Conservation (phyloP, 2,797 vertebrate species). For the Steatocranus sp. region DNA sequence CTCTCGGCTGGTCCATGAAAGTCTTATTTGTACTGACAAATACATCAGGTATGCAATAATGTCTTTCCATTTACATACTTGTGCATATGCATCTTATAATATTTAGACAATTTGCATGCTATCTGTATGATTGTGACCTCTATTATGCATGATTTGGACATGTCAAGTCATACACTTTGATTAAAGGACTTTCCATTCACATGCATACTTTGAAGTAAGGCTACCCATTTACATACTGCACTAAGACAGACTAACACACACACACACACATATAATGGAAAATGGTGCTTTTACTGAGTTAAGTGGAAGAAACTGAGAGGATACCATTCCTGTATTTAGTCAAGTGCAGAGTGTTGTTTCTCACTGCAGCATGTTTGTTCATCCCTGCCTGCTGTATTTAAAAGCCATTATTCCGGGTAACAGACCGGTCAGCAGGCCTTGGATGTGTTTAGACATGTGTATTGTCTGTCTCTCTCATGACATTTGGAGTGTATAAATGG, state of each 20-base stretch:
- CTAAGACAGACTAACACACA: not conserved
- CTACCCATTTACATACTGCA: not conserved
- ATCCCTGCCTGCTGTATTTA: slow-evolving; percentile 62
- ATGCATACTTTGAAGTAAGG: not conserved
- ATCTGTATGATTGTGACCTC: not conserved
- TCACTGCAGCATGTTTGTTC: slow-evolving; percentile 52
- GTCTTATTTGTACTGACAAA: not conserved
- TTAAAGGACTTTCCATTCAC: not conserved
- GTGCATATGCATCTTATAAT: not conserved
- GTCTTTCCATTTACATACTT: not conserved
- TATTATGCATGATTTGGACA: not conserved
- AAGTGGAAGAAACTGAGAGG: not conserved
- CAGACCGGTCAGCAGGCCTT: slow-evolving; percentile 52
- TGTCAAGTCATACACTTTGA: not conserved
- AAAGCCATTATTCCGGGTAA: slow-evolving; percentile 63
- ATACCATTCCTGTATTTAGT: slow-evolving; percentile 21
- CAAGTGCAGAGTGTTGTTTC: slow-evolving; percentile 41
- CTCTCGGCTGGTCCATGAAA: not conserved
- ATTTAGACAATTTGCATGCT: not conserved
- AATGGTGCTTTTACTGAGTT: not conserved
- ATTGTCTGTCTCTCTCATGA: slow-evolving; percentile 53
- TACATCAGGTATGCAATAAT: not conserved
- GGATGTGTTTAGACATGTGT: slow-evolving; percentile 59
- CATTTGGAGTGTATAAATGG: slow-evolving; percentile 55
- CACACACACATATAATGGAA: not conserved